Conservation (phyloP, 64 coral and sea anemone genomes). For the Platygyra sinensis region DNA sequence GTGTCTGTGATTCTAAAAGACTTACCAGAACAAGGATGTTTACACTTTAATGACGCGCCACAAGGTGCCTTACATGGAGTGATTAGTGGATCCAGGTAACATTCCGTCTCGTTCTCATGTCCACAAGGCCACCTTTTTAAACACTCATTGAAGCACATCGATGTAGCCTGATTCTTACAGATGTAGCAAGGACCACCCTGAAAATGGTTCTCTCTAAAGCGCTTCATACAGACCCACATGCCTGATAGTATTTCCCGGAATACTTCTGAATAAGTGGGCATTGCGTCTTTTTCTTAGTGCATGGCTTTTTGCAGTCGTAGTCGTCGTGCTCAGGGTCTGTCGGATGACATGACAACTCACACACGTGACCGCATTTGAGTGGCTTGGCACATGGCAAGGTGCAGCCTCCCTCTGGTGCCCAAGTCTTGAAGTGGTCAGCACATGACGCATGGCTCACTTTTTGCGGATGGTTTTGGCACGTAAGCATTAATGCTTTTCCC, state of each 20-base stretch:
- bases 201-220: constrained; percentile 16
- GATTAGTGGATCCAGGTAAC: constrained; percentile 40
- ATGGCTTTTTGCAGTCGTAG: constrained; percentile 45
- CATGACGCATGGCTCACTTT: constrained; percentile 49
- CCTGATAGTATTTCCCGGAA: constrained; percentile 1
- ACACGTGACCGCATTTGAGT: constrained; percentile 72
- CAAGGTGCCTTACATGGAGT: constrained; percentile 34
- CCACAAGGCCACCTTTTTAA: constrained; percentile 42
- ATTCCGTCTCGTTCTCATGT: constrained; percentile 15
- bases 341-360: constrained; percentile 53
- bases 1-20: not conserved
- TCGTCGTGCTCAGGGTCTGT: constrained; percentile 43
- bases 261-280: constrained; percentile 34
- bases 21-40: constrained; percentile 47
- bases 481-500: constrained; percentile 34
- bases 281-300: constrained; percentile 25
- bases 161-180: not conserved
- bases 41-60: constrained; percentile 32
- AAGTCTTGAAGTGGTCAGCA: constrained; percentile 68
- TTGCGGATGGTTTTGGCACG: constrained; percentile 54
- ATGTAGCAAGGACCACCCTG: constrained; percentile 39
- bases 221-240: constrained; percentile 35
- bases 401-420: constrained; percentile 69
- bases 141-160: constrained; percentile 7
- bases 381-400: constrained; percentile 34